A percentile compares a stretch with the other conserved stretches of the same genome.
Conservation (phyloP, 2,888 invertebrate genomes). For the Drosophila gaucha region DNA sequence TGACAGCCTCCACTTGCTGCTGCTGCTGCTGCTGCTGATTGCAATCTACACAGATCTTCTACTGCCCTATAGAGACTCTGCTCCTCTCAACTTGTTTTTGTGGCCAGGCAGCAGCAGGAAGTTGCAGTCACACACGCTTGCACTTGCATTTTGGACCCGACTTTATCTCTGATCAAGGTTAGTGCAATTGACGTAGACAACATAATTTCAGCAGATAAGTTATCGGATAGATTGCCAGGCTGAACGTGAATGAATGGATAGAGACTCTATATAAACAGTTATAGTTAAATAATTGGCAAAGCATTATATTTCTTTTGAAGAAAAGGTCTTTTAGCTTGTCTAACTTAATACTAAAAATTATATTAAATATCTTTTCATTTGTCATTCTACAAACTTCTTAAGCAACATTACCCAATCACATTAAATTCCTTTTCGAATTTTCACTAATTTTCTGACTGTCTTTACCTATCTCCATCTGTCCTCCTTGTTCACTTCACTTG, state of each 20-base stretch:
- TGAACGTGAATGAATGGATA: not conserved
- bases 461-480: not conserved
- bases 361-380: too few relatives aligned
- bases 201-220: slow-evolving; percentile 66
- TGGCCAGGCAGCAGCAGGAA: slow-evolving; percentile 46
- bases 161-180: slow-evolving; percentile 54
- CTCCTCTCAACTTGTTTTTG: slow-evolving; percentile 45
- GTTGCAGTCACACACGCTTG: slow-evolving; percentile 38
- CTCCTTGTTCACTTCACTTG: not conserved
- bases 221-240: slow-evolving; percentile 33
- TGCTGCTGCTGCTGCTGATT: slow-evolving; percentile 22
- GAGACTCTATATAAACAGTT: slow-evolving; percentile 1
- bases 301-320: slow-evolving; percentile 2
- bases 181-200: slow-evolving; percentile 66
- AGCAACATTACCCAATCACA: too few relatives aligned
- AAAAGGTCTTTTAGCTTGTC: not conserved
- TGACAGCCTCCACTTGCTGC: slow-evolving; percentile 46
- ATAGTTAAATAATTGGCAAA: slow-evolving; percentile 3
- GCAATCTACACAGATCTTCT: slow-evolving; percentile 48
- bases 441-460: not conserved
- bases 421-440: not conserved
- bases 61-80: slow-evolving; percentile 48
- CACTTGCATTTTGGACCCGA: slow-evolving; percentile 30
- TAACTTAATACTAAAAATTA: too few relatives aligned
- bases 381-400: too few relatives aligned